phyloP scores from a whole-genome alignment of 2,888 invertebrate species.

The Chromoteleia sp. region DNA sequence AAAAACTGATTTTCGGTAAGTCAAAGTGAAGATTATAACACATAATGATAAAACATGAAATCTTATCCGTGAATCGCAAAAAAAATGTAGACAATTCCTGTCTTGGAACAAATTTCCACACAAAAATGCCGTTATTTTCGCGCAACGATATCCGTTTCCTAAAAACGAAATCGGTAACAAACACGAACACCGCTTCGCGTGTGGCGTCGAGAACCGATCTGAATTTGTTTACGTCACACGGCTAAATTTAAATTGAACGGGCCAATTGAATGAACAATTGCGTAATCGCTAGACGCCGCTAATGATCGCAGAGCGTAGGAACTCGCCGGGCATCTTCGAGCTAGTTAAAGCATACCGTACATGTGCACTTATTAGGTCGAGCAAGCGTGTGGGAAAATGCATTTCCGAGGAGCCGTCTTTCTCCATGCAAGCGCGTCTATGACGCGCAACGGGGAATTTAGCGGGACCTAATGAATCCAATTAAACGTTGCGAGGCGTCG shows the following conservation, averaged over 20 bases:
- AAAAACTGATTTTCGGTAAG: no score
- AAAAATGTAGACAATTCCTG: no score
- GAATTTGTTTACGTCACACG: constrained; percentile 30
- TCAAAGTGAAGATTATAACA: no score
- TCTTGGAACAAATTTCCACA: no score
- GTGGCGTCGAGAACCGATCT: not conserved
- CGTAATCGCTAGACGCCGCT: constrained; percentile 31
- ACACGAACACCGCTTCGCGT: not conserved
- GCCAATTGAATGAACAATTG: constrained; percentile 46
- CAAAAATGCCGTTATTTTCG: no score
- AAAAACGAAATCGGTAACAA: not conserved
- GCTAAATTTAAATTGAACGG: constrained; percentile 32
- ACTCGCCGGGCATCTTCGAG: constrained; percentile 62
- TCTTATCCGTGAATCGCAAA: no score
- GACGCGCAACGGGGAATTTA: constrained; percentile 50
- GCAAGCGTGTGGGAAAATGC: constrained; percentile 60
- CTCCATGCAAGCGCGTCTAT: constrained; percentile 27
- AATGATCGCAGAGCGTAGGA: constrained; percentile 54
- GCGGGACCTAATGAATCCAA: constrained; percentile 61
- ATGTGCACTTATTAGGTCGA: constrained; percentile 62
- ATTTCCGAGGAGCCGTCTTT: constrained; percentile 54
- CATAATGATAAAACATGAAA: no score
- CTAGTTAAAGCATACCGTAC: constrained; percentile 43
- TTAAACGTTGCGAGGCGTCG: constrained; percentile 64
- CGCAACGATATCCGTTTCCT: no score